Percentiles rank a stretch among this genome's conserved stretches.
Evolutionary conservation across 2,888 invertebrate species (phyloP).

Genomic region (Platycheirus albimanus): DNA sequence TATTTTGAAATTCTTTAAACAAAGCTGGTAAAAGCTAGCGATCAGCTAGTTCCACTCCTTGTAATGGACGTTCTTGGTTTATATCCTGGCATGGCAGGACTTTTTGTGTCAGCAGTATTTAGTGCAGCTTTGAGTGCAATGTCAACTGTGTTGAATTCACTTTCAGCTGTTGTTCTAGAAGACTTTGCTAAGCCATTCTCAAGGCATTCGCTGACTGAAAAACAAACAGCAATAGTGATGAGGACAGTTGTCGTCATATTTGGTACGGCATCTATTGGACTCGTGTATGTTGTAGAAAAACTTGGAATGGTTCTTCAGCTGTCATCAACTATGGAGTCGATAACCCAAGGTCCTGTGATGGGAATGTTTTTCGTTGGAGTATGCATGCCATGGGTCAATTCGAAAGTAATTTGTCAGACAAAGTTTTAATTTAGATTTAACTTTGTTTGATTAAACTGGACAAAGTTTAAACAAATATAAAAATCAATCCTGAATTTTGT

Average conservation of each 20-base stretch:
- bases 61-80: constrained; percentile 92
- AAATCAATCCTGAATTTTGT: neutral
- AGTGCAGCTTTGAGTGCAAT: constrained; percentile 94
- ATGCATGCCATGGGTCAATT: constrained; percentile 86
- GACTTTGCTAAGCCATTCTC: constrained; percentile 89
- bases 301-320: constrained; percentile 88
- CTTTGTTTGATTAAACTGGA: too few relatives aligned
- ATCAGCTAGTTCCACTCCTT: constrained; percentile 91
- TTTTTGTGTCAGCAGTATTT: constrained; percentile 95
- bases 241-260: constrained; percentile 87
- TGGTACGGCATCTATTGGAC: constrained; percentile 86
- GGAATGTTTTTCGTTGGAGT: constrained; percentile 89
- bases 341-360: constrained; percentile 87
- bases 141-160: constrained; percentile 90
- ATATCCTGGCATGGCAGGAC: constrained; percentile 91
- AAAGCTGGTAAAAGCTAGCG: constrained; percentile 89
- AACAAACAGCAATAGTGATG: constrained; percentile 85
- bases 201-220: constrained; percentile 84
- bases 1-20: neutral
- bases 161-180: constrained; percentile 91
- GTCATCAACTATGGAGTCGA: constrained; percentile 86
- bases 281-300: constrained; percentile 88
- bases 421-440: too few relatives aligned
- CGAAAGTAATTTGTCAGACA: constrained; percentile 84
- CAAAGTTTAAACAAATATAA: too few relatives aligned